Percentiles rank a stretch among this genome's conserved stretches.
phyloP scores from a whole-genome alignment of 1,140 invertebrate genomes.

The Daktulosphaira vitifoliae region DNA sequence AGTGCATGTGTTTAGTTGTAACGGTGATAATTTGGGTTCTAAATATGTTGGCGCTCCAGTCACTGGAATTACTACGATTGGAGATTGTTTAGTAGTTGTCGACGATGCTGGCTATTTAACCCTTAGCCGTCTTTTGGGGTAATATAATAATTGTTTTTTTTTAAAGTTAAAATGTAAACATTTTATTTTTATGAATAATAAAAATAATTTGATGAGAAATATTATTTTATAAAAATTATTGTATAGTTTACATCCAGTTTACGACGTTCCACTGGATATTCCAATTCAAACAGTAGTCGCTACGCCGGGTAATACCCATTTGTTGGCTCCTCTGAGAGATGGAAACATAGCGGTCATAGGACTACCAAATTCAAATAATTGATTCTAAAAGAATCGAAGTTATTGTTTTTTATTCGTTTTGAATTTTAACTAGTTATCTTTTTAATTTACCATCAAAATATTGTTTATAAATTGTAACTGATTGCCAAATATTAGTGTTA shows the following conservation, averaged over 20 bases:
- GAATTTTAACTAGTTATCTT: too few species aligned
- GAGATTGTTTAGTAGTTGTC: constrained; percentile 48
- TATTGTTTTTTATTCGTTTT: too few species aligned
- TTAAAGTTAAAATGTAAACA: too few species aligned
- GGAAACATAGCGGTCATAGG: constrained; percentile 53
- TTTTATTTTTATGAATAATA: too few species aligned
- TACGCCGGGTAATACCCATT: constrained; percentile 52
- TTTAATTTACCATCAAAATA: too few species aligned
- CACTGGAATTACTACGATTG: constrained; percentile 45
- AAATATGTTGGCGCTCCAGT: constrained; percentile 47
- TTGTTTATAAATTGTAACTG: too few species aligned
- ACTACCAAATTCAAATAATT: constrained; percentile 34
- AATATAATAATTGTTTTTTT: background rate
- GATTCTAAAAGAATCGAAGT: too few species aligned
- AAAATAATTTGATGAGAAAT: too few species aligned
- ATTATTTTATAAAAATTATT: constrained; percentile 6
- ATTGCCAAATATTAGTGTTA: too few species aligned
- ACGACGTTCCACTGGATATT: constrained; percentile 51
- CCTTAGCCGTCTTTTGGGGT: constrained; percentile 46
- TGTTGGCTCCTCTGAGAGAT: constrained; percentile 52
- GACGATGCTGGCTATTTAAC: constrained; percentile 52
- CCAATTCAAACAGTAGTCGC: constrained; percentile 52
- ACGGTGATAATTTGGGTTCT: constrained; percentile 50
- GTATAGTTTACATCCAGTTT: constrained; percentile 46
- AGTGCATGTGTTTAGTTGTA: constrained; percentile 54